A percentile compares a stretch with the other conserved stretches of the same genome.
phyloP scores from a whole-genome alignment of 2,888 invertebrate genomes.

The Elysia crispata region DNA sequence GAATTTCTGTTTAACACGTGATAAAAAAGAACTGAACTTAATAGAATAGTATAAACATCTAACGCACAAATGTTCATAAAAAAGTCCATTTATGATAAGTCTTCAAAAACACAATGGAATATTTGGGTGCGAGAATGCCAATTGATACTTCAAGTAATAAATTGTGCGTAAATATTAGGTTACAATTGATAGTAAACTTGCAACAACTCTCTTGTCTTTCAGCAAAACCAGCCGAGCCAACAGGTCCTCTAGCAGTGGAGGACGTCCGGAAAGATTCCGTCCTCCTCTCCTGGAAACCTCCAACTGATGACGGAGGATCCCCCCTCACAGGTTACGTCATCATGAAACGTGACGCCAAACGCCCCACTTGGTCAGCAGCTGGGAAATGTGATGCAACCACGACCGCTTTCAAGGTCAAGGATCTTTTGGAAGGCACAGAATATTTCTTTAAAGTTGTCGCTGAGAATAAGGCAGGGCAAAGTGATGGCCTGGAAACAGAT shows the following conservation, averaged over 20 bases:
- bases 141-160: too few species aligned
- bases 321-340: constrained; percentile 67
- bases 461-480: constrained; percentile 88
- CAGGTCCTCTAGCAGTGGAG: constrained; percentile 61
- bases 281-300: constrained; percentile 71
- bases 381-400: constrained; percentile 53
- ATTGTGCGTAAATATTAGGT: too few species aligned
- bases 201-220: too few species aligned
- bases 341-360: constrained; percentile 60
- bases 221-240: constrained; percentile 66
- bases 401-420: constrained; percentile 53
- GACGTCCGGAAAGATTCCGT: constrained; percentile 56
- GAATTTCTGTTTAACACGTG: too few species aligned
- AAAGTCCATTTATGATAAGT: too few species aligned
- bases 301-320: constrained; percentile 69
- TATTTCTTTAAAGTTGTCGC: constrained; percentile 73
- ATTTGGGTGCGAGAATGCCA: too few species aligned
- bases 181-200: too few species aligned
- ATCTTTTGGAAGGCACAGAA: constrained; percentile 60
- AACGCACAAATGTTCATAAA: too few species aligned
- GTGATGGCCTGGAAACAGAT: constrained; percentile 80
- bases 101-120: too few species aligned
- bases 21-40: too few species aligned
- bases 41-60: too few species aligned
- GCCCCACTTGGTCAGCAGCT: constrained; percentile 54